phyloP scores from a whole-genome alignment of 2,797 vertebrate genomes.

The Channallabes apus region DNA sequence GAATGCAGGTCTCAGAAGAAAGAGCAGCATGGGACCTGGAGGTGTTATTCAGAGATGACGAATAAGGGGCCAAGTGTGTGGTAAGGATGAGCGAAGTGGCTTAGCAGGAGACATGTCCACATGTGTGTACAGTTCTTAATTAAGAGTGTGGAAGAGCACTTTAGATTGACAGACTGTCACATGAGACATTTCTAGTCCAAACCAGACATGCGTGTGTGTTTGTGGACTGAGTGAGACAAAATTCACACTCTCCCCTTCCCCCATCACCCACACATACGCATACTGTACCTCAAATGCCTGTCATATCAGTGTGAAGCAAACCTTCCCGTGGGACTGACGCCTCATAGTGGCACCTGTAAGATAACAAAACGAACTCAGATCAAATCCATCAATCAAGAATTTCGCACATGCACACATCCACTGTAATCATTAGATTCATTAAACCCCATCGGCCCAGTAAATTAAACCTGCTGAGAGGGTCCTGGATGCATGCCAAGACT shows the following conservation, averaged over 20 bases:
- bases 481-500: conserved; percentile 35
- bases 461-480: conserved; percentile 46
- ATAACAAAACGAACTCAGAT: conserved; percentile 21
- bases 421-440: conserved; percentile 51
- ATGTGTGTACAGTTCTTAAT: conserved; percentile 38
- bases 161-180: conserved; percentile 29
- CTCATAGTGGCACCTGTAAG: conserved; percentile 23
- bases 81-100: not conserved
- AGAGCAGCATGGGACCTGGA: conserved; percentile 1
- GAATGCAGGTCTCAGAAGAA: conserved; percentile 14
- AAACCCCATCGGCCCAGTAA: conserved; percentile 48
- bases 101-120: conserved; percentile 11
- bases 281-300: conserved; percentile 7
- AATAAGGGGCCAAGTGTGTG: not conserved
- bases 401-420: conserved; percentile 27
- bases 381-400: conserved; percentile 46
- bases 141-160: conserved; percentile 19
- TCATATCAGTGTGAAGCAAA: conserved; percentile 18
- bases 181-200: conserved; percentile 25
- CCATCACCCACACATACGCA: not conserved
- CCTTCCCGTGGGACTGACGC: conserved; percentile 7
- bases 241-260: not conserved
- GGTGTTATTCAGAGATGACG: conserved; percentile 24
- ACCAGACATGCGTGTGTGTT: conserved; percentile 12
- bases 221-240: conserved; percentile 7